Conservation (phyloP, 2,888 invertebrate genomes). For the Macrostomum cliftonense region DNA sequence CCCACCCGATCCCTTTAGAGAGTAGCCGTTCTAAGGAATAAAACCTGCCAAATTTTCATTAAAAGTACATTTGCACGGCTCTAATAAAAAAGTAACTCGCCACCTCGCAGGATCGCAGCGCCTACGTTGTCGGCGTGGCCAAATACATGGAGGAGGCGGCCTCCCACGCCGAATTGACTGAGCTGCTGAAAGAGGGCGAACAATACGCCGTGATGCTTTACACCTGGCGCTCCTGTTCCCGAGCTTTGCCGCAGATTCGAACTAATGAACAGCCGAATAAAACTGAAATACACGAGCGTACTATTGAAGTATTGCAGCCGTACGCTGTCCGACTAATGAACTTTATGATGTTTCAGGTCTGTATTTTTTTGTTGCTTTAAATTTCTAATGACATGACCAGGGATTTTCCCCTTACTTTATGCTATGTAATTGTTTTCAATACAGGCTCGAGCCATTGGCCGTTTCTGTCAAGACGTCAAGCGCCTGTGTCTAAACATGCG, state of each 20-base stretch:
- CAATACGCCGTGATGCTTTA: conserved; percentile 91
- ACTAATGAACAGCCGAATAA: conserved; percentile 93
- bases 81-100: no score
- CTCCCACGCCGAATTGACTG: conserved; percentile 83
- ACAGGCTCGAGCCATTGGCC: conserved; percentile 67
- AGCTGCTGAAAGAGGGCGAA: conserved; percentile 77
- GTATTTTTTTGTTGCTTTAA: conserved; percentile 11
- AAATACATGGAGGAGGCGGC: conserved; percentile 94
- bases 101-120: conserved; percentile 85
- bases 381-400: no score
- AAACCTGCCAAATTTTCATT: no score
- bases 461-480: conserved; percentile 84
- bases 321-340: conserved; percentile 86
- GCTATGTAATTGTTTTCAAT: no score
- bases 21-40: no score
- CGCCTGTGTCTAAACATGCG: conserved; percentile 88
- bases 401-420: no score
- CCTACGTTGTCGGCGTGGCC: conserved; percentile 93
- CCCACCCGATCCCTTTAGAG: no score
- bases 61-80: no score
- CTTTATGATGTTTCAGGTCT: conserved; percentile 82
- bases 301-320: conserved; percentile 84
- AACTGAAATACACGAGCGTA: conserved; percentile 90
- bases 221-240: conserved; percentile 88
- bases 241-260: conserved; percentile 85